Conservation (phyloP, 2,797 vertebrate species). For the Aratinga solstitialis region DNA sequence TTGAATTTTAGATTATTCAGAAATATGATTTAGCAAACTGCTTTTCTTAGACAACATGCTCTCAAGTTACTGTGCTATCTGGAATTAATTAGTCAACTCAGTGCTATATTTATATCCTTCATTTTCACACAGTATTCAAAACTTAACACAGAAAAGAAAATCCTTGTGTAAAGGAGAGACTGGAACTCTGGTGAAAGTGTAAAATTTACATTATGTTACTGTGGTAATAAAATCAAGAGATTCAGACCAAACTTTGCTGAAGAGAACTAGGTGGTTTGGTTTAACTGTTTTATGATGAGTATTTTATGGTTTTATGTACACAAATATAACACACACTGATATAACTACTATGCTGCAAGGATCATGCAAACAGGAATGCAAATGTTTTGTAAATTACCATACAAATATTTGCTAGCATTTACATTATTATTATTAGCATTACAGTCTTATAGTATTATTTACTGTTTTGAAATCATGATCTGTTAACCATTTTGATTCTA, state of each 20-base stretch:
- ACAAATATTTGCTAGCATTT: neutral
- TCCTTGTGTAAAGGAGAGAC: neutral
- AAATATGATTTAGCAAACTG: neutral
- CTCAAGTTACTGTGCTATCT: neutral
- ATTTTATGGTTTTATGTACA: neutral
- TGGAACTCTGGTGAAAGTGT: neutral
- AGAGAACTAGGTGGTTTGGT: neutral
- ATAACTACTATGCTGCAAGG: neutral
- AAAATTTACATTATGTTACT: neutral
- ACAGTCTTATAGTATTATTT: neutral
- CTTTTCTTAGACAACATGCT: conserved; percentile 10
- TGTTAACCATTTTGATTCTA: neutral
- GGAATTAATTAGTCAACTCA: conserved; percentile 3
- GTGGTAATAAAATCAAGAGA: neutral
- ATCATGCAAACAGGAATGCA: neutral
- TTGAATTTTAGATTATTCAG: neutral
- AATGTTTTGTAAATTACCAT: neutral
- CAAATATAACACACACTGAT: neutral
- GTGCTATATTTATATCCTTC: neutral
- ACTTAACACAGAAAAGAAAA: conserved; percentile 21
- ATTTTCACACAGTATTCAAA: neutral
- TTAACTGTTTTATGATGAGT: neutral
- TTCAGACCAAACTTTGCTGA: neutral
- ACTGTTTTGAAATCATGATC: neutral
- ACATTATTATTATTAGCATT: neutral